Evolutionary conservation across 2,797 vertebrate genomes (phyloP).

Genomic region (Poecilia velifera): DNA sequence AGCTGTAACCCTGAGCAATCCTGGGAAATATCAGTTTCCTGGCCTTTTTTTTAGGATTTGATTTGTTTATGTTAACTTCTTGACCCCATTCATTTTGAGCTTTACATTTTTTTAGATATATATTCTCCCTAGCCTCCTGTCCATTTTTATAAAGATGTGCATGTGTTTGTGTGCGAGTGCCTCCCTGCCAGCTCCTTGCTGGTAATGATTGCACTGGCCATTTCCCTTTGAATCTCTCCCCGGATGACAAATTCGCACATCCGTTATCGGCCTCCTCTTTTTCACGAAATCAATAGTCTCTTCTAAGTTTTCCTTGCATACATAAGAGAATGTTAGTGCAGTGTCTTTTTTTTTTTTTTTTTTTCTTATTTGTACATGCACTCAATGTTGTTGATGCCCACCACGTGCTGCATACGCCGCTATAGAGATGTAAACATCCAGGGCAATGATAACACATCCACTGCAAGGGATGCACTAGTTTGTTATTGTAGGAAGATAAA

Average conservation of each 20-base stretch:
- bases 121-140: slow-evolving; percentile 35
- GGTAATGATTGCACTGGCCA: slow-evolving; percentile 65
- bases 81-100: slow-evolving; percentile 35
- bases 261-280: slow-evolving; percentile 67
- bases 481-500: neutral
- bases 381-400: slow-evolving; percentile 15
- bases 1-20: slow-evolving; percentile 42
- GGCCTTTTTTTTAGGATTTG: slow-evolving; percentile 30
- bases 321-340: slow-evolving; percentile 22
- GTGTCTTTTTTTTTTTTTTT: slow-evolving; percentile 19
- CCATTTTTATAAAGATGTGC: slow-evolving; percentile 57
- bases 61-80: slow-evolving; percentile 20
- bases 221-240: slow-evolving; percentile 63
- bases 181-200: slow-evolving; percentile 55
- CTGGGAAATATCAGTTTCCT: slow-evolving; percentile 32
- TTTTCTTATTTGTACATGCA: neutral
- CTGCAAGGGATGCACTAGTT: neutral
- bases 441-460: neutral
- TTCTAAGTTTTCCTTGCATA: slow-evolving; percentile 58
- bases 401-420: neutral
- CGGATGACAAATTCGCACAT: slow-evolving; percentile 73
- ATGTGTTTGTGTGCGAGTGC: slow-evolving; percentile 49
- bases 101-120: slow-evolving; percentile 37
- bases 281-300: slow-evolving; percentile 72
- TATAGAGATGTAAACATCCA: slow-evolving; percentile 1